phyloP scores from a whole-genome alignment of 1,140 invertebrate species.

The Achroia grisella region DNA sequence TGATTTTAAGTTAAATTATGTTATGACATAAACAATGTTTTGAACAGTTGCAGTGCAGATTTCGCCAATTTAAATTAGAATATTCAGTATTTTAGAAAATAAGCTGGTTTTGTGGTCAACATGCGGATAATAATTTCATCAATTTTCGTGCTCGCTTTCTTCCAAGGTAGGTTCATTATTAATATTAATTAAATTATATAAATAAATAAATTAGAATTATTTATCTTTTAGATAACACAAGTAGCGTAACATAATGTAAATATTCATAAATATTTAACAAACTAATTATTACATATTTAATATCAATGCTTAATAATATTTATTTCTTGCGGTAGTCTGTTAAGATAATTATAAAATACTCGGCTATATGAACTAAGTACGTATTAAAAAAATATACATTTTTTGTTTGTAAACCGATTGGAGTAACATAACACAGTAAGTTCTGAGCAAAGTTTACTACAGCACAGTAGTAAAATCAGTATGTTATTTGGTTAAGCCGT shows the following conservation, averaged over 20 bases:
- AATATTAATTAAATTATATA: neutral
- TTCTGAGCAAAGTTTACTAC: no score
- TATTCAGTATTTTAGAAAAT: neutral
- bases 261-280: neutral
- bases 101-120: neutral
- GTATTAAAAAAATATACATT: no score
- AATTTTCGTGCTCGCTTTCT: slow-evolving; percentile 13
- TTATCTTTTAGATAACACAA: neutral
- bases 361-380: no score
- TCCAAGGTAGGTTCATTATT: slow-evolving; percentile 12
- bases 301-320: neutral
- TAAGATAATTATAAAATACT: no score
- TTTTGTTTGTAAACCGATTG: no score
- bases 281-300: neutral
- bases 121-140: slow-evolving; percentile 9
- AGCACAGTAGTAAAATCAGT: no score
- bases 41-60: neutral
- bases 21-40: neutral
- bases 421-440: no score
- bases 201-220: neutral
- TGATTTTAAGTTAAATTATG: neutral
- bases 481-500: no score
- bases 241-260: neutral
- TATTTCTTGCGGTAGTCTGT: no score
- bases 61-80: neutral